phyloP scores from a whole-genome alignment of 2,888 invertebrate species.

The Elegia similella region DNA sequence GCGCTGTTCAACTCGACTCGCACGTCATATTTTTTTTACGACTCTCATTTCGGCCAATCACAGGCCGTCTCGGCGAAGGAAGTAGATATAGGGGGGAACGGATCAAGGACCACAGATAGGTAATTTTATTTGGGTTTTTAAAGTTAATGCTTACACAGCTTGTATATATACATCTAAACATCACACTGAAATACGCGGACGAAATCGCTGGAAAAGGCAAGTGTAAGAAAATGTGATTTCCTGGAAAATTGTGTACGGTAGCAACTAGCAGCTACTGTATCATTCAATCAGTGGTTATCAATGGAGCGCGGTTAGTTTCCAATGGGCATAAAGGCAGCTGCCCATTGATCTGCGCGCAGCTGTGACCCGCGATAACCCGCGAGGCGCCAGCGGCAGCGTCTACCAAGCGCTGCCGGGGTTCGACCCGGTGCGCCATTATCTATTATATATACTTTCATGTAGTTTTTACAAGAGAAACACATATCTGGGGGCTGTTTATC shows the following conservation, averaged over 20 bases:
- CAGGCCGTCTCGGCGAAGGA: too few species aligned
- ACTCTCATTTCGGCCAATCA: too few species aligned
- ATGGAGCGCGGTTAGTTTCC: conserved; percentile 25
- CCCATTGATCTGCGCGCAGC: conserved; percentile 52
- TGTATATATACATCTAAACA: too few species aligned
- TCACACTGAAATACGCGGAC: too few species aligned
- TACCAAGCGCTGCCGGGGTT: conserved; percentile 20
- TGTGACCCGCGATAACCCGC: conserved; percentile 72
- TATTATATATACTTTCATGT: background rate
- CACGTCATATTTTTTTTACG: too few species aligned
- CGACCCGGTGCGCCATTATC: background rate
- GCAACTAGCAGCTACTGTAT: conserved; percentile 17
- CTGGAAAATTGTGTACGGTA: background rate
- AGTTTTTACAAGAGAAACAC: background rate
- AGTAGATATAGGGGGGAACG: too few species aligned
- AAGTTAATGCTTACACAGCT: too few species aligned
- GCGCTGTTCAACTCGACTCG: too few species aligned
- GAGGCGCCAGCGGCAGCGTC: conserved; percentile 63
- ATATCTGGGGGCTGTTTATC: background rate
- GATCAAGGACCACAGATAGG: too few species aligned
- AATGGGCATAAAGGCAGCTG: conserved; percentile 37
- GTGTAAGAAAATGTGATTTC: background rate
- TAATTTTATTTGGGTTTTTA: too few species aligned
- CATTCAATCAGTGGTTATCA: conserved; percentile 24
- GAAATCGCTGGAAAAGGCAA: too few species aligned